These are phyloP conservation scores for Rhodeus uyekii DNA, from an alignment of 2,797 vertebrate species.

Conservation along the genomic window DNA sequence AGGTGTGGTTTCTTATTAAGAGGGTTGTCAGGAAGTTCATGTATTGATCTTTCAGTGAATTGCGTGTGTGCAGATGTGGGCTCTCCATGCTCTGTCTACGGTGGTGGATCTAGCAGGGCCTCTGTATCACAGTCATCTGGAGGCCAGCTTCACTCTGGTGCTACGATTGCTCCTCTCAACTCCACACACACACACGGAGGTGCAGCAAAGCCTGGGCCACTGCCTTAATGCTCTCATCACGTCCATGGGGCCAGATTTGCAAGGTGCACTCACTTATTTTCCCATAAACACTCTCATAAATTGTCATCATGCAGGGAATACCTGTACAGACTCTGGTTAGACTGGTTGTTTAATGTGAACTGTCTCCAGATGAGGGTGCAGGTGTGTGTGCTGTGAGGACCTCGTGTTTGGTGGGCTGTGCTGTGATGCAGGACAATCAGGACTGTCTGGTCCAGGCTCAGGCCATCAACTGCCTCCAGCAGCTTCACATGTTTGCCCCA, in stretches of 20 bases:
- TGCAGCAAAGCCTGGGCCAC: slow-evolving; percentile 88
- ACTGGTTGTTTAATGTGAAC: neutral
- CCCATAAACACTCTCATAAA: neutral
- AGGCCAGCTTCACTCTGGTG: slow-evolving; percentile 83
- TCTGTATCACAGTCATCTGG: slow-evolving; percentile 81
- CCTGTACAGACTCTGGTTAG: neutral
- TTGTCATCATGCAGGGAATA: neutral
- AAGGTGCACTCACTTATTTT: slow-evolving; percentile 74
- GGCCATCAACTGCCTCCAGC: slow-evolving; percentile 90
- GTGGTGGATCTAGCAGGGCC: slow-evolving; percentile 85
- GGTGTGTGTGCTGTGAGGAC: slow-evolving; percentile 77
- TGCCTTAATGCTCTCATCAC: slow-evolving; percentile 88
- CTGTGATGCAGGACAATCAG: slow-evolving; percentile 85
- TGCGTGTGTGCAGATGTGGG: slow-evolving; percentile 80
- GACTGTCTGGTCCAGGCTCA: slow-evolving; percentile 88
- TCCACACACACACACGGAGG: slow-evolving; percentile 84
- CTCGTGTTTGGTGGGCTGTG: slow-evolving; percentile 85
- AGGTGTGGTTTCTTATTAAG: neutral
- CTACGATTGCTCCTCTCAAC: slow-evolving; percentile 83
- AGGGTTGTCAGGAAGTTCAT: neutral
- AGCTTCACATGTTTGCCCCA: slow-evolving; percentile 95
- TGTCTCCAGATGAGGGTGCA: slow-evolving; percentile 71
- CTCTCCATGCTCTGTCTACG: slow-evolving; percentile 87
- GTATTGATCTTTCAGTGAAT: neutral
- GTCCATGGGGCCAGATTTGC: slow-evolving; percentile 89